Conservation (phyloP, 2,797 vertebrate genomes). For the Austrolebias charrua region DNA sequence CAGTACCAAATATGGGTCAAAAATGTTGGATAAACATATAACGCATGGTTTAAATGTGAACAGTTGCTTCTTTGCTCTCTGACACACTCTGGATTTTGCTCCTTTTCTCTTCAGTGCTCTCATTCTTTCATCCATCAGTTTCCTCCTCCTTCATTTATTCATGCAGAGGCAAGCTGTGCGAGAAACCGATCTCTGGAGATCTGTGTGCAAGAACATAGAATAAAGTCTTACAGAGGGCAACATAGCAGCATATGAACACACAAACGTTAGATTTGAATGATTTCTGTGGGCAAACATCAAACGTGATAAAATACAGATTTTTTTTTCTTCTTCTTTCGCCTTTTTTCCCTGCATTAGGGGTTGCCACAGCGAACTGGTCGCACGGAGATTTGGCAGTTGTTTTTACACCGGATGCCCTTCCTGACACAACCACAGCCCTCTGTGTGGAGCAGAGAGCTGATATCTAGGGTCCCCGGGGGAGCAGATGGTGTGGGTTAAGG, state of each 20-base stretch:
- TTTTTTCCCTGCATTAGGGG: too few relatives aligned
- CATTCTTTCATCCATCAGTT: conserved; percentile 51
- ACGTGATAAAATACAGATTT: too few relatives aligned
- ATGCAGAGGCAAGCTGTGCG: conserved; percentile 41
- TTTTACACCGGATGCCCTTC: too few relatives aligned
- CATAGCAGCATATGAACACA: conserved; percentile 26
- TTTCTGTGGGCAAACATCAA: too few relatives aligned
- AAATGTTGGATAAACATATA: conserved; percentile 40
- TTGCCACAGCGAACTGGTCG: too few relatives aligned
- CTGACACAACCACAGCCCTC: too few relatives aligned
- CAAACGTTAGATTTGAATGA: not conserved
- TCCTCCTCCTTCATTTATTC: conserved; percentile 50
- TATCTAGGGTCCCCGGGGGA: too few relatives aligned
- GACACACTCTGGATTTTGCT: conserved; percentile 26
- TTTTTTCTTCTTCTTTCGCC: too few relatives aligned
- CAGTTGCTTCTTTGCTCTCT: conserved; percentile 26
- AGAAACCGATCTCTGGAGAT: conserved; percentile 34
- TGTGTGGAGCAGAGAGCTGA: too few relatives aligned
- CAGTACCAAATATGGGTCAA: conserved; percentile 71
- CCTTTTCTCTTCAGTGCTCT: conserved; percentile 28
- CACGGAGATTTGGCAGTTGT: too few relatives aligned
- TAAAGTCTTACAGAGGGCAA: conserved; percentile 48
- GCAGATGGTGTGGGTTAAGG: too few relatives aligned
- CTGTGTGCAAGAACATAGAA: conserved; percentile 40
- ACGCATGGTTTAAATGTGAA: conserved; percentile 15